These are phyloP conservation scores for Danio kyathit DNA, from an alignment of 2,797 vertebrate genomes.

Conservation along the genomic window DNA sequence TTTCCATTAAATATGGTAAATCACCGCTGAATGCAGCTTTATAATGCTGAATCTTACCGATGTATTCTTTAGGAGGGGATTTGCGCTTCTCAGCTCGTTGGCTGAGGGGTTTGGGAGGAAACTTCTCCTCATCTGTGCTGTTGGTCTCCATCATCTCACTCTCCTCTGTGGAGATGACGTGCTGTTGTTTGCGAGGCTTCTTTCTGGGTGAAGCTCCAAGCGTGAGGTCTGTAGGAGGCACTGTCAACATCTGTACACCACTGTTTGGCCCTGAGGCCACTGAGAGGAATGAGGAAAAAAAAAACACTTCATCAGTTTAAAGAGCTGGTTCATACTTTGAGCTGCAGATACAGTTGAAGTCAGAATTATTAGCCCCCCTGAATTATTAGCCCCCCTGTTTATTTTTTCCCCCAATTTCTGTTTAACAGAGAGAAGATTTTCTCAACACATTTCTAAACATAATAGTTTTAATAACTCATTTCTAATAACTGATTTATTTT, in stretches of 20 bases:
- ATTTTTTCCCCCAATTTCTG: no score
- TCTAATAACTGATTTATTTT: no score
- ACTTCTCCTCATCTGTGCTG: conserved; percentile 96
- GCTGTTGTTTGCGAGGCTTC: conserved; percentile 98
- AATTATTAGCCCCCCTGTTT: no score
- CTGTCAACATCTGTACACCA: conserved; percentile 78
- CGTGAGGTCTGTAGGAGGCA: conserved; percentile 85
- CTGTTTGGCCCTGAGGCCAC: conserved; percentile 51
- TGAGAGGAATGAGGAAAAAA: conserved; percentile 5
- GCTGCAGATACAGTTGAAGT: no score
- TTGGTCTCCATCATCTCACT: conserved; percentile 99
- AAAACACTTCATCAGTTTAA: not conserved
- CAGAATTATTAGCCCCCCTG: no score
- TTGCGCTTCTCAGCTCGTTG: conserved; percentile 92
- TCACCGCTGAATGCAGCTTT: not conserved
- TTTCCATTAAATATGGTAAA: not conserved
- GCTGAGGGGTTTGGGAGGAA: conserved; percentile 84
- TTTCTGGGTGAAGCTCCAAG: conserved; percentile 96
- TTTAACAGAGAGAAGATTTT: no score
- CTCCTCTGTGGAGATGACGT: conserved; percentile 97
- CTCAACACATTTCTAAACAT: no score
- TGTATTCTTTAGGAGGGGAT: conserved; percentile 95
- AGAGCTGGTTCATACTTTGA: not conserved
- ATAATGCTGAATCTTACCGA: conserved; percentile 78
- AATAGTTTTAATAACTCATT: no score